Percentiles rank a stretch among this genome's conserved stretches.
phyloP scores from a whole-genome alignment of 2,113 vertebrate species.

The Corynorhinus townsendii region DNA sequence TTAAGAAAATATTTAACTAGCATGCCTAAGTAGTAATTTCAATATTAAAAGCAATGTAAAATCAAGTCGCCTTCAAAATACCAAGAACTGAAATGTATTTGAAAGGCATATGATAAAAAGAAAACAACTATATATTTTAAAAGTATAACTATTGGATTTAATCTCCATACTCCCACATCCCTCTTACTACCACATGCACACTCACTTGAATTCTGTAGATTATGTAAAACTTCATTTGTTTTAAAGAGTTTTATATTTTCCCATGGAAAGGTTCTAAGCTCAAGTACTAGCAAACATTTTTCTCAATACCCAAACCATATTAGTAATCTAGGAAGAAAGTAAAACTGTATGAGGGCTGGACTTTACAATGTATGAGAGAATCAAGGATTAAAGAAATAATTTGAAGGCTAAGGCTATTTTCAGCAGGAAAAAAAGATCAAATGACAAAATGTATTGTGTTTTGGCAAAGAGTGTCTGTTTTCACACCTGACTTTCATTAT shows the following conservation, averaged over 20 bases:
- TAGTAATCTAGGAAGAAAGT: neutral
- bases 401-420: constrained; percentile 40
- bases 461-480: constrained; percentile 50
- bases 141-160: neutral
- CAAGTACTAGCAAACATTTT: constrained; percentile 32
- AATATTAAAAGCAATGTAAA: constrained; percentile 35
- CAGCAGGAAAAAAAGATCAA: constrained; percentile 72
- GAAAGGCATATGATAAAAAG: constrained; percentile 24
- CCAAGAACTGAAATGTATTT: constrained; percentile 8
- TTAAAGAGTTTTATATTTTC: neutral
- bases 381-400: constrained; percentile 68
- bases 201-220: neutral
- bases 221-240: neutral
- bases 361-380: neutral
- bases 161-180: neutral
- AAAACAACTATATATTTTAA: neutral
- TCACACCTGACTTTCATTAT: constrained; percentile 65
- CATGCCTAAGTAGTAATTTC: neutral
- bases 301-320: neutral
- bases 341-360: neutral
- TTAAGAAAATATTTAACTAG: neutral
- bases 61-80: neutral
- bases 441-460: constrained; percentile 57
- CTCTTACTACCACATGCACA: neutral
- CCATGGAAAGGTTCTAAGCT: neutral